Percentiles rank a stretch among this genome's conserved stretches.
phyloP scores from a whole-genome alignment of 2,888 invertebrate genomes.

The Bimastos eiseni region DNA sequence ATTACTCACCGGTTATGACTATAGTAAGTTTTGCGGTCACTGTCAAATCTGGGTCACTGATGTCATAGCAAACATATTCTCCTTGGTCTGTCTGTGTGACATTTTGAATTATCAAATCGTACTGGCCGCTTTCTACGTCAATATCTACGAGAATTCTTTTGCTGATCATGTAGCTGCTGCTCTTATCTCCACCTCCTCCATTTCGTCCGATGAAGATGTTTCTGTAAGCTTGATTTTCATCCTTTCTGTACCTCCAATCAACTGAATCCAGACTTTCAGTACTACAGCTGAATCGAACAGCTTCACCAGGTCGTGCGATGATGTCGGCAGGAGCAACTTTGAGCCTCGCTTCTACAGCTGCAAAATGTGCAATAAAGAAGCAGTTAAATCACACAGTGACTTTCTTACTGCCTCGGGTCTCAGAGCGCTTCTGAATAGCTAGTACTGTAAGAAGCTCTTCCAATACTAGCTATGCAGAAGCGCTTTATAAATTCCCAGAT shows the following conservation, averaged over 20 bases:
- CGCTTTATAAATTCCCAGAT: no score
- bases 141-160: neutral
- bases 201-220: constrained; percentile 1
- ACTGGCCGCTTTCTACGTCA: neutral
- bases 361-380: neutral
- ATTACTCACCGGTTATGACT: neutral
- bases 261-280: neutral
- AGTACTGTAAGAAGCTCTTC: no score
- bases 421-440: no score
- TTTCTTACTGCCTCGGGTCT: no score
- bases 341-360: constrained; percentile 18
- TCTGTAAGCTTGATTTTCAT: neutral
- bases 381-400: no score
- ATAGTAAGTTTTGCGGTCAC: neutral
- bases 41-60: neutral
- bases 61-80: neutral
- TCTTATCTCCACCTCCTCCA: constrained; percentile 6
- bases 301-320: neutral
- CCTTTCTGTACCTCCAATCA: neutral
- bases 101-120: neutral
- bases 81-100: neutral
- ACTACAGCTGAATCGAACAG: neutral
- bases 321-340: neutral
- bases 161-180: neutral
- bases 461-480: no score